Conservation (phyloP, 2,888 invertebrate species). For the Brachyptera risi region DNA sequence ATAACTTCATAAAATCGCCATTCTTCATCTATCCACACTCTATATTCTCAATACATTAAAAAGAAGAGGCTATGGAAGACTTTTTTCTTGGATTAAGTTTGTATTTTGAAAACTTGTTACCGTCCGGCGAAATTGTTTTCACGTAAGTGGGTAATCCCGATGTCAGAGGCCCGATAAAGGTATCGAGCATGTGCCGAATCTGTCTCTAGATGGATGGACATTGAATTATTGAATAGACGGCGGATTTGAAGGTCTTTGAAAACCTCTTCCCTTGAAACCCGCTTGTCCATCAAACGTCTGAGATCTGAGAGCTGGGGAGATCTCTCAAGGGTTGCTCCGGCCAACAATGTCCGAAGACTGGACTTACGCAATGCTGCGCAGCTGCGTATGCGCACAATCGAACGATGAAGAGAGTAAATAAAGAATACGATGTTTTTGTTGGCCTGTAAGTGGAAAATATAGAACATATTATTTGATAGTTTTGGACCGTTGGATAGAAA, state of each 20-base stretch:
- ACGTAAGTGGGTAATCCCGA: constrained; percentile 7
- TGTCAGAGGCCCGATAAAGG: background rate
- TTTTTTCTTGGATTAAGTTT: background rate
- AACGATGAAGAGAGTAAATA: no score
- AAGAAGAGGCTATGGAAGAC: no score
- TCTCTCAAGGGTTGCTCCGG: background rate
- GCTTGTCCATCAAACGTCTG: constrained; percentile 18
- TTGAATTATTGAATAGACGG: background rate
- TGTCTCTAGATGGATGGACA: background rate
- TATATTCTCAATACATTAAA: no score
- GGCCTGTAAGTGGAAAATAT: no score
- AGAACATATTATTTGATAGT: no score
- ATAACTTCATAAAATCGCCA: no score
- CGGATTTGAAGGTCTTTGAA: background rate
- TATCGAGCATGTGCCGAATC: constrained; percentile 1
- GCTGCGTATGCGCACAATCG: no score
- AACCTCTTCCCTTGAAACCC: no score
- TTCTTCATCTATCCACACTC: no score
- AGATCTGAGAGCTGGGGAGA: background rate
- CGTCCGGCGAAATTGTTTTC: constrained; percentile 13
- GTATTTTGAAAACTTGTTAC: constrained; percentile 15
- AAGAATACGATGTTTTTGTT: no score
- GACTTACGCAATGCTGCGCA: no score
- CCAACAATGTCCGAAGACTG: background rate
- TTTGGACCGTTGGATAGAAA: no score